Conservation (phyloP, 2,113 vertebrate species). For the Paedocypris sp. region DNA sequence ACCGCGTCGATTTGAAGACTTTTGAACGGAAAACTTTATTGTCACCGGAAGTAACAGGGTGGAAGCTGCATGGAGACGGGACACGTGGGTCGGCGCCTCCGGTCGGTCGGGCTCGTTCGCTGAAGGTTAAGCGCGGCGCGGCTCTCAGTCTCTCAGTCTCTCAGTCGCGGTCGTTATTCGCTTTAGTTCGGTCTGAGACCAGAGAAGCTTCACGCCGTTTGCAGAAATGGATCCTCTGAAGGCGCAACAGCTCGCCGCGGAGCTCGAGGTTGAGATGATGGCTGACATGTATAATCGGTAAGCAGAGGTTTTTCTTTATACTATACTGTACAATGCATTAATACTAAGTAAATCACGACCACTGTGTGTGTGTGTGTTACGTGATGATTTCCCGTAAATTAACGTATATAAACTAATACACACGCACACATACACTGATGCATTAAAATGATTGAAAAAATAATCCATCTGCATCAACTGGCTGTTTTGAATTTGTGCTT, state of each 20-base stretch:
- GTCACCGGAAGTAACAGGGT: slow-evolving; percentile 38
- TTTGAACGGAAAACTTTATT: slow-evolving; percentile 52
- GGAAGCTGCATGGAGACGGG: background rate
- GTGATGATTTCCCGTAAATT: no score
- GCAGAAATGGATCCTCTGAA: slow-evolving; percentile 79
- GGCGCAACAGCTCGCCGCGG: slow-evolving; percentile 89
- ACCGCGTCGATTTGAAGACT: no score
- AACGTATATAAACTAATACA: no score
- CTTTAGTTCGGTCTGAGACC: background rate
- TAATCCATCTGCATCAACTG: no score
- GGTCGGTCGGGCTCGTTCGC: background rate
- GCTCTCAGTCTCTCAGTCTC: no score
- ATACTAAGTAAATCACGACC: no score
- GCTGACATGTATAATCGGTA: slow-evolving; percentile 97
- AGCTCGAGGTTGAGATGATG: slow-evolving; percentile 98
- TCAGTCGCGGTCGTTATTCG: no score
- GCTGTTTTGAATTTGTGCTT: no score
- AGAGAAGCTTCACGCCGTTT: background rate
- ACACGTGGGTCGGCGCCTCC: slow-evolving; percentile 48
- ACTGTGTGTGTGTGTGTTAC: no score
- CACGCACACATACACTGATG: no score
- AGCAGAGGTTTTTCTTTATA: background rate
- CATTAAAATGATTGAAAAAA: no score
- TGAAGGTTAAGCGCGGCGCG: slow-evolving; percentile 62
- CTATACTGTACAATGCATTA: no score